These are phyloP conservation scores for Datnioides undecimradiatus DNA, from an alignment of 2,113 vertebrate species.

Conservation along the genomic window DNA sequence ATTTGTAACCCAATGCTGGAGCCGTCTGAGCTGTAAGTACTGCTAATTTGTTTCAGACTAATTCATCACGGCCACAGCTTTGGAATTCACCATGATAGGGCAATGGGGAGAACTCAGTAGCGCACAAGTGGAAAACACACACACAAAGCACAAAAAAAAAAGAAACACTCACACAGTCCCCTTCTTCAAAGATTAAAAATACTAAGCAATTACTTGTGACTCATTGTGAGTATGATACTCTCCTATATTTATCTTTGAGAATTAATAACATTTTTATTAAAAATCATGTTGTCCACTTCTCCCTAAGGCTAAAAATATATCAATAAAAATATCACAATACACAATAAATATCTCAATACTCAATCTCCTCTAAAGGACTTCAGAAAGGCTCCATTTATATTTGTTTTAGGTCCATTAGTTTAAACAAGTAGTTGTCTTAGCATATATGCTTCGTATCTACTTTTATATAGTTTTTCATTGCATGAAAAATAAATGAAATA, in stretches of 20 bases:
- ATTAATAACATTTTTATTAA: constrained; percentile 23
- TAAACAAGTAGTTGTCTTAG: no score
- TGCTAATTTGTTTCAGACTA: constrained; percentile 80
- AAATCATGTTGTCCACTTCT: constrained; percentile 1
- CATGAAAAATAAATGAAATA: no score
- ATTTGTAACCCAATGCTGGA: constrained; percentile 82
- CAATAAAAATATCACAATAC: no score
- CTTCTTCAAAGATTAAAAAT: constrained; percentile 21
- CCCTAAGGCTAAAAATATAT: no score
- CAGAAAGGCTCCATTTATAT: no score
- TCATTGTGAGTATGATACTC: background rate
- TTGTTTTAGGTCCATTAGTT: no score
- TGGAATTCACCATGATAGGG: constrained; percentile 69
- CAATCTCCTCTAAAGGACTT: no score
- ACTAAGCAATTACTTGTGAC: constrained; percentile 6
- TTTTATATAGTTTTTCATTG: no score
- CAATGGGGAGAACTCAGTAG: constrained; percentile 58
- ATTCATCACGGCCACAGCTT: constrained; percentile 76
- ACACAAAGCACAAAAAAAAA: background rate
- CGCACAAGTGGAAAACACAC: constrained; percentile 36
- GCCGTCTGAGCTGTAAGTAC: constrained; percentile 81
- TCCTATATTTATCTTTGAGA: background rate
- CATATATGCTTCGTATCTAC: no score
- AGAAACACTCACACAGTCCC: background rate
- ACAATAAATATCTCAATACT: no score